These are phyloP conservation scores for Bradypus variegatus DNA, from an alignment of 2,797 vertebrate genomes.

Conservation along the genomic window DNA sequence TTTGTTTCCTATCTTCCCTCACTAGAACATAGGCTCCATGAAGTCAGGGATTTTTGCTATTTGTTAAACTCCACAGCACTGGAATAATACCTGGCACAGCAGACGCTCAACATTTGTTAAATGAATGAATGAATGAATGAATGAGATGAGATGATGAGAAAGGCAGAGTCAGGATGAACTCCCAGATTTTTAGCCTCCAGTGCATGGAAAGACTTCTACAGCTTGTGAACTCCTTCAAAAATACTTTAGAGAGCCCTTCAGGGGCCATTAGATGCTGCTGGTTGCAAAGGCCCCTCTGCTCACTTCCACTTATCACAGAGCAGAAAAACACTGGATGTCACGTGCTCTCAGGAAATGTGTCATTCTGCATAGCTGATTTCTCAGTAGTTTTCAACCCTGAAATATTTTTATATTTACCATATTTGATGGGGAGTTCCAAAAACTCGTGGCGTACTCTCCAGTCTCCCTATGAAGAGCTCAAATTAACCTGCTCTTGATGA, in stretches of 20 bases:
- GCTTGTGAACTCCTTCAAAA: not conserved
- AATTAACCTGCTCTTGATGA: not conserved
- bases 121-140: not conserved
- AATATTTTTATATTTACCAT: not conserved
- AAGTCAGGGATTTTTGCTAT: not conserved
- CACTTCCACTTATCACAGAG: not conserved
- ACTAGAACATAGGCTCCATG: not conserved
- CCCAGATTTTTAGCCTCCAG: not conserved
- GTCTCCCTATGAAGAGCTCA: not conserved
- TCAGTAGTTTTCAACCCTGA: not conserved
- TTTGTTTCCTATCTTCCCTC: not conserved
- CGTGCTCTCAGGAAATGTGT: not conserved
- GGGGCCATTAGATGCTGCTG: too few species aligned
- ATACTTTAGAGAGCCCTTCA: not conserved
- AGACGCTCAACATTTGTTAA: not conserved
- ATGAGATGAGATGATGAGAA: not conserved
- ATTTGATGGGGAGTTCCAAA: not conserved
- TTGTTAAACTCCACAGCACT: not conserved
- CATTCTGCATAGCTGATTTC: not conserved
- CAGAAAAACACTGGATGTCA: not conserved
- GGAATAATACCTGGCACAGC: not conserved
- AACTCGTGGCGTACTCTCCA: not conserved
- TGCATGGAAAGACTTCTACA: not conserved
- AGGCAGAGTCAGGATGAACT: not conserved
- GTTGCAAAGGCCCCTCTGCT: not conserved